phyloP scores from a whole-genome alignment of 2,797 vertebrate species.

The Nannoperca australis region DNA sequence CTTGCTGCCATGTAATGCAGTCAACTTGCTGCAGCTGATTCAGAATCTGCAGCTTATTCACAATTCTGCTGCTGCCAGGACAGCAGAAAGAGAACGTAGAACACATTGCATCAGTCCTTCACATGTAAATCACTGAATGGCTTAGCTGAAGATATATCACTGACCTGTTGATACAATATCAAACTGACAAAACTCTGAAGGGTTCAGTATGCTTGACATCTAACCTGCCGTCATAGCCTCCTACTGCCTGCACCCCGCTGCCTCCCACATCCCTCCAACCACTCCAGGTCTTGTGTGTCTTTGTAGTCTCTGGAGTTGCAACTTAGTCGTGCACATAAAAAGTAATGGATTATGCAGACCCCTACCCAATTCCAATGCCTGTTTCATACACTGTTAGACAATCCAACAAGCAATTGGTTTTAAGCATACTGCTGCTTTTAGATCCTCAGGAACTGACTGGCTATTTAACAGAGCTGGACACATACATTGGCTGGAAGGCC shows the following conservation, averaged over 20 bases:
- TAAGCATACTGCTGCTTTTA: not conserved
- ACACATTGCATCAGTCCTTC: slow-evolving; percentile 16
- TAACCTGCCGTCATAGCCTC: not conserved
- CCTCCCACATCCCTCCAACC: not conserved
- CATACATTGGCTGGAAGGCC: not conserved
- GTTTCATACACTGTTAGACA: too few relatives aligned
- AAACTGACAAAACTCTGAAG: not conserved
- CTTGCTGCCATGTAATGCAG: not conserved
- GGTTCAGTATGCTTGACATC: not conserved
- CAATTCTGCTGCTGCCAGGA: not conserved
- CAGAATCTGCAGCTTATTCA: slow-evolving; percentile 18
- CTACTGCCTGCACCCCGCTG: not conserved
- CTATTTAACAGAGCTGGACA: not conserved
- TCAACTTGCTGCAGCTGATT: slow-evolving; percentile 17
- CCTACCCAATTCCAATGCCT: too few relatives aligned
- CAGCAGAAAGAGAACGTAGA: slow-evolving; percentile 19
- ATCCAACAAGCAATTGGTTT: not conserved
- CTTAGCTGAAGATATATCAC: not conserved
- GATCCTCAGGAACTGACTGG: too few relatives aligned
- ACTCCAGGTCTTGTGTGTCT: not conserved
- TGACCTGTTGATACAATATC: not conserved
- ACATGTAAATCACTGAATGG: not conserved
- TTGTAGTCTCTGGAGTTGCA: not conserved
- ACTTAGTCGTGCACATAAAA: not conserved
- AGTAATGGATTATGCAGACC: not conserved